These are phyloP conservation scores for Calephelis perditalis DNA, from an alignment of 2,888 invertebrate genomes.

Conservation along the genomic window DNA sequence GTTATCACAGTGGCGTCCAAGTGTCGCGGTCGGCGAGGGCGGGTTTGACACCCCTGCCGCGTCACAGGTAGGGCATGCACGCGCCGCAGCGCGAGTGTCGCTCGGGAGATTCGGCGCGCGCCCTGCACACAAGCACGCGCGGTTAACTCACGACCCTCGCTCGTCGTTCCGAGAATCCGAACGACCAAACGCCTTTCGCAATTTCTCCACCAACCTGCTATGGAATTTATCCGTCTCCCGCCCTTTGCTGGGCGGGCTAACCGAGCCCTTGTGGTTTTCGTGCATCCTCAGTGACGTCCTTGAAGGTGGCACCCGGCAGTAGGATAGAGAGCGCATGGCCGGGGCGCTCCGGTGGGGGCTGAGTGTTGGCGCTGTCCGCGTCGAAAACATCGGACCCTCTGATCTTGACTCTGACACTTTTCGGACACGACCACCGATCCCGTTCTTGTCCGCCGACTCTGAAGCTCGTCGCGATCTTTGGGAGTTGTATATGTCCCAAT, in stretches of 20 bases:
- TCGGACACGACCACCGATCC: constrained; percentile 38
- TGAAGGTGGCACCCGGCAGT: constrained; percentile 72
- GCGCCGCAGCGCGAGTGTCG: constrained; percentile 61
- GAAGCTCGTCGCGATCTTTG: constrained; percentile 86
- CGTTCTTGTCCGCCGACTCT: constrained; percentile 77
- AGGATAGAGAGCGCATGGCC: constrained; percentile 78
- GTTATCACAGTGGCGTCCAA: constrained; percentile 55
- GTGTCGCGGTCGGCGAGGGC: constrained; percentile 37
- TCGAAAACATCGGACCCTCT: constrained; percentile 84
- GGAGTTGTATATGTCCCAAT: constrained; percentile 94
- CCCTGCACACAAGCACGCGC: constrained; percentile 71
- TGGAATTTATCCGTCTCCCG: constrained; percentile 86
- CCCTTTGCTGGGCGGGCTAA: constrained; percentile 79
- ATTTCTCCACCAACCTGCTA: constrained; percentile 87
- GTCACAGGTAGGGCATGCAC: constrained; percentile 73
- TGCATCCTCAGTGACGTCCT: constrained; percentile 79
- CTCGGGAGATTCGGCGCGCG: constrained; percentile 66
- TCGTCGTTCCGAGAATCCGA: constrained; percentile 68
- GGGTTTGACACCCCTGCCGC: constrained; percentile 27
- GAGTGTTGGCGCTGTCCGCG: constrained; percentile 76
- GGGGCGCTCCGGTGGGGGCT: constrained; percentile 83
- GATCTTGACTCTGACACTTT: constrained; percentile 87
- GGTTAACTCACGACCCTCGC: constrained; percentile 75
- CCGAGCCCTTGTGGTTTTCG: constrained; percentile 81
- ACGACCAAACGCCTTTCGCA: constrained; percentile 84